Evolutionary conservation across 92 coral and sea anemone species (phyloP).

Genomic region (Heliopora coerulea): DNA sequence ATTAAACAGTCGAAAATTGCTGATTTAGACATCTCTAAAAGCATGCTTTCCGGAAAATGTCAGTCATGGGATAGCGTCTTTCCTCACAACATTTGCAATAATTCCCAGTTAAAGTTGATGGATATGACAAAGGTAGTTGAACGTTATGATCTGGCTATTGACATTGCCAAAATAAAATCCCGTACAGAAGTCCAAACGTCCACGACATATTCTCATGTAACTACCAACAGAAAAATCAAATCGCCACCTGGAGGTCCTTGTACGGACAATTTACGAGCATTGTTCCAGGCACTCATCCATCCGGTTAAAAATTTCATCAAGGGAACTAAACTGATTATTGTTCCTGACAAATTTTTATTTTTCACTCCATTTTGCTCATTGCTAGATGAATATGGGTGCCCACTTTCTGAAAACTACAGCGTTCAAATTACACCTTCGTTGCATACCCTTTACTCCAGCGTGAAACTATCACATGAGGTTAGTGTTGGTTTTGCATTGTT

Average conservation of each 20-base stretch:
- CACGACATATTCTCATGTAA: no score
- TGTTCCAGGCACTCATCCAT: not conserved
- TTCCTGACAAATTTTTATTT: constrained; percentile 40
- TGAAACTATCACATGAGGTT: not conserved
- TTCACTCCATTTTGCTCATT: constrained; percentile 37
- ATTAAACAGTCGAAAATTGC: not conserved
- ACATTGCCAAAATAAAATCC: no score
- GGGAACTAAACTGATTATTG: constrained; percentile 21
- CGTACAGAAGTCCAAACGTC: no score
- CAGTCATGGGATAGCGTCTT: no score
- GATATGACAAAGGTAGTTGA: no score
- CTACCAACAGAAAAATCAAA: no score
- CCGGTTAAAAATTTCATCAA: constrained; percentile 33
- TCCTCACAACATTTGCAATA: no score
- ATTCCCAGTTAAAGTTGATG: no score
- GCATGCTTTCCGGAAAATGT: not conserved
- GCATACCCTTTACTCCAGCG: constrained; percentile 17
- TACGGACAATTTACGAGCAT: not conserved
- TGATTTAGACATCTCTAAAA: not conserved
- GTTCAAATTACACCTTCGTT: constrained; percentile 45
- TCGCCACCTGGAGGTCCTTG: no score
- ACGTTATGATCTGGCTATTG: no score
- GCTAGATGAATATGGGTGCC: constrained; percentile 14
- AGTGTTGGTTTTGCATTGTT: constrained; percentile 30
- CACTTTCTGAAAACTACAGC: constrained; percentile 25